Evolutionary conservation across 1,140 invertebrate genomes (phyloP), one percentile per base, ranked within the genome.

Genomic region (Aethina tumida): DNA sequence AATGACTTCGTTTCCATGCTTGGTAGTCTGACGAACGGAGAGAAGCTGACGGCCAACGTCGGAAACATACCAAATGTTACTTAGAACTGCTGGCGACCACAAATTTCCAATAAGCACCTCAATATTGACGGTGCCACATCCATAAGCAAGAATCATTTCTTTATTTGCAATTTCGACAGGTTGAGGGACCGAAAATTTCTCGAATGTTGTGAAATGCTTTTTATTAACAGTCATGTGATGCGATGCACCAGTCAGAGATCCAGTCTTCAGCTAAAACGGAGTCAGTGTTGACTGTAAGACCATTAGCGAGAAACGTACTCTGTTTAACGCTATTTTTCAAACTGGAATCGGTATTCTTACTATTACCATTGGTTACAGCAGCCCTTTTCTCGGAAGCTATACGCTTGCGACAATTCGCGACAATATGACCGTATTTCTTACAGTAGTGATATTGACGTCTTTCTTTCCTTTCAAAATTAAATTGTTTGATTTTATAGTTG

Each of bases 381-480:
- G 7, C 22, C 22, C n/a, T n/a, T n/a, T n/a, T n/a, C n/a, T n/a
- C n/a, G n/a, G n/a, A n/a, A n/a, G n/a, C 22, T 24, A n/a, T n/a
- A 7, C 22, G 22, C n/a, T 24, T 24, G 7, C 22, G 7, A 24
- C 22, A 24, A 24, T 24, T 24, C 7, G 22, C 22, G 22, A 24
- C 22, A n/a, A n/a, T n/a, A n/a, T n/a, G n/a, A n/a, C n/a, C n/a
- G n/a, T n/a, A n/a, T n/a, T n/a, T n/a, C n/a, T 24, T 24, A n/a
- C 22, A 24, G 22, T 24, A 24, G n/a, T 7, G 22, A 24, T n/a
- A 24, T n/a, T 7, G 7, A 7, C 22, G 22, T 7, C n/a, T 24
- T 24, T 24, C 22, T 24, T 24, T 24, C n/a, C 22, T 24, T 24
- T 24, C n/a, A 24, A n/a, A n/a, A n/a, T n/a, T n/a, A n/a, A n/a